Evolutionary conservation across 2,888 invertebrate genomes (phyloP), one percentile per base, ranked within the genome.

Genomic region (Rhynchonema sp.): DNA sequence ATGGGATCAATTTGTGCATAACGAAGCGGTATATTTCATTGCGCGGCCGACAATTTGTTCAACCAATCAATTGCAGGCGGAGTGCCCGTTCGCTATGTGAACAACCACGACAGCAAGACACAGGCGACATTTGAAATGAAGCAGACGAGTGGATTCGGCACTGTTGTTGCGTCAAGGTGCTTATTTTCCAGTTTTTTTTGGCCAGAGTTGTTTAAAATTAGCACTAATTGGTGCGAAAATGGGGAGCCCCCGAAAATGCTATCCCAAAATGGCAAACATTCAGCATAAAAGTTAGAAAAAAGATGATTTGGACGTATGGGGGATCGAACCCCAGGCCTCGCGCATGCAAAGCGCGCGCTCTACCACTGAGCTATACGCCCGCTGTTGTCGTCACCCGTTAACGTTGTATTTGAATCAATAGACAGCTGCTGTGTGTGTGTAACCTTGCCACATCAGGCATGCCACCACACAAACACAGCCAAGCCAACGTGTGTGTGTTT

Each of bases 341-440:
- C 67, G 62, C 68, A 67, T 66, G 67, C 68, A 65, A 67, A 67
- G 67, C 65, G 67, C 66, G 67, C 67, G 66, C 67, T 67, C 66
- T 67, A 67, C 66, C 67, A 62, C 67, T 66, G 66, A 67, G 67
- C 66, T 29, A 38, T 23, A 49, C 30, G 30, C 30, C 49, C 49
- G 49, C n/a, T 13, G 38, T 17, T 13, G 38, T 13, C 9, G 9
- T 38, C 9, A 38, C 9, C 9, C 38, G 17, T 6, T 38, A 38
- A 38, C n/a, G n/a, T n/a, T n/a, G n/a, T n/a, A n/a, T n/a, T n/a
- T n/a, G n/a, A n/a, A n/a, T n/a, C n/a, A n/a, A n/a, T n/a, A n/a
- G n/a, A n/a, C n/a, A n/a, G n/a, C n/a, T n/a, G n/a, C n/a, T n/a
- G n/a, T n/a, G n/a, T n/a, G n/a, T n/a, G n/a, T n/a, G n/a, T n/a